Evolutionary conservation across 1,140 invertebrate genomes (phyloP), one percentile per base, ranked within the genome.

Genomic region (Ptiloglossa arizonensis): DNA sequence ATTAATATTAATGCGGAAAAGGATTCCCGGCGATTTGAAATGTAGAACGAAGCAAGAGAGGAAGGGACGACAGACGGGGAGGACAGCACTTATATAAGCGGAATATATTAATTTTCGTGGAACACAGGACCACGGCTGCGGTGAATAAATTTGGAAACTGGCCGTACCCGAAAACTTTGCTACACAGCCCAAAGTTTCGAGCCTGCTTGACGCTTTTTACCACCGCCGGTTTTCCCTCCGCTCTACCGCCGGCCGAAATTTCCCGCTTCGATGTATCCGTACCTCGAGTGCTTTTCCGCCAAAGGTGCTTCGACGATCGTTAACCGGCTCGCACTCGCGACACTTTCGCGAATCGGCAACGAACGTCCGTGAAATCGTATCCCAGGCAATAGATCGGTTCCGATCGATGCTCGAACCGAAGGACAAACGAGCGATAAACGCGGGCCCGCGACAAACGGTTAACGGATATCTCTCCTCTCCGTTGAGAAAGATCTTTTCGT

Each of bases 121-220:
- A 50, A 35, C 67, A 69, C 19, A 17, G 64, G 59, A 29, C 1
- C 19, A 5, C 54, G n/a, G 67, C 59, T 59, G 57, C 27, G 27
- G 44, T 71, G 80, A 83, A 82, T 83, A 83, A 83, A 83, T 83
- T 83, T 83, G 63, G 27, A 35, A 46, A 82, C 69, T 68, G 52
- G 44, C 50, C 50, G 57, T 29, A 22, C 44, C 38, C 35, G 48
- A 63, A 38, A 83, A 83, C 74, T 83, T 83, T 68, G 54, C 27
- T 29, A 50, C 62, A 50, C 56, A 70, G n/a, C 27, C 24, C 38
- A n/a, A 73, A 83, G 80, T 83, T 83, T 56, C 59, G 46, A 82
- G 63, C 74, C 68, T 69, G 63, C 60, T 52, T 50, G 38, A 44
- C 46, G 74, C 68, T 73, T 83, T 82, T 83, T 82, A 29, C 63